phyloP scores from a whole-genome alignment of 2,113 vertebrate genomes.

The Etia nguti region DNA sequence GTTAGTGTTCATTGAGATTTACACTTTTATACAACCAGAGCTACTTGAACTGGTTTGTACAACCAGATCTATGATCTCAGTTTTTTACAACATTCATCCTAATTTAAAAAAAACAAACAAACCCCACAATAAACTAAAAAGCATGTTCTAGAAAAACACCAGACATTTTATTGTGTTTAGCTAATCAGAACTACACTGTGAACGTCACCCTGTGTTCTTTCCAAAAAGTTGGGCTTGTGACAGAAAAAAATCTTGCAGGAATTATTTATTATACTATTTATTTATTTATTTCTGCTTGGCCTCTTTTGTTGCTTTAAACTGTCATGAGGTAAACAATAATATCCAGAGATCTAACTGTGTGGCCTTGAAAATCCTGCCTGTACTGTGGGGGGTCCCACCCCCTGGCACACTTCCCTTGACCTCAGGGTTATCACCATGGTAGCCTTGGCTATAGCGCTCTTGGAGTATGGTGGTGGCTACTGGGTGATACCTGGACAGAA shows the following conservation, averaged over 20 bases:
- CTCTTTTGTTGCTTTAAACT: neutral
- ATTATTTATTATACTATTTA: neutral
- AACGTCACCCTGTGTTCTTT: neutral
- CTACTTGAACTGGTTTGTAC: neutral
- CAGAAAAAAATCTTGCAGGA: neutral
- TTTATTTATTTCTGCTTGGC: neutral
- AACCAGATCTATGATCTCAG: neutral
- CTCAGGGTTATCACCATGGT: conserved; percentile 68
- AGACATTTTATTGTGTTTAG: neutral
- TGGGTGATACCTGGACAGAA: conserved; percentile 38
- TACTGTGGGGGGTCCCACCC: conserved; percentile 56
- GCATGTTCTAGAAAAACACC: neutral
- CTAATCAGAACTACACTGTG: neutral
- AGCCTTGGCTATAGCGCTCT: conserved; percentile 55
- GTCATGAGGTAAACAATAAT: conserved; percentile 38
- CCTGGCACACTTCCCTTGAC: conserved; percentile 70
- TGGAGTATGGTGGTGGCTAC: conserved; percentile 46
- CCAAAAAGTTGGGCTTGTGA: neutral
- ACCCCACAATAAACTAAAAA: neutral
- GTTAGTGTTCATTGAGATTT: neutral
- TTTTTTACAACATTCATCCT: neutral
- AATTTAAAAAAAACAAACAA: too few relatives aligned
- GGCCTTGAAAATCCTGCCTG: conserved; percentile 8
- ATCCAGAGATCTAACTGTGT: conserved; percentile 18
- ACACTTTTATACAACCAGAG: neutral